Base-by-base conservation (phyloP, 1,140 invertebrate species). In the Musca domestica region DNA sequence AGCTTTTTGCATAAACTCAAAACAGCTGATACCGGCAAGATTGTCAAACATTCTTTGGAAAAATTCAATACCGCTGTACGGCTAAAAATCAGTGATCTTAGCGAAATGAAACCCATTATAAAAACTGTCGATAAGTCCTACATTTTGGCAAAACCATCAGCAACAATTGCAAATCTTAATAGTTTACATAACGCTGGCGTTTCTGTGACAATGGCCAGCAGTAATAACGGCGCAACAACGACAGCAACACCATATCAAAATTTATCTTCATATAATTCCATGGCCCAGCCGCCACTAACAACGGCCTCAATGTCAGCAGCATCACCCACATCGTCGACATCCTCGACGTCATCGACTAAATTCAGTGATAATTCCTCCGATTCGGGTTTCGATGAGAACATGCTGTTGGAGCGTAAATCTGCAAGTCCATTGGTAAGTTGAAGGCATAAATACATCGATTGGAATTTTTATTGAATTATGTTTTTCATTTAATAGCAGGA, bases 351-450 rank as follows among this genome's bases (percentile, higher is more conserved):
- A 54, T 75, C 75, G 64, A 80, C 73, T 66, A 81, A 81, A 47
- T 87, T 86, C 74, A 88, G 85, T 73, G 88, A 88, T 72, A 87
- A 86, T 52, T 88, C 87, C 1, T 88, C 87, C 3, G 88, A 89
- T 75, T 88, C 88, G 0, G 87, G 87, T 2, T 89, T 89, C 71
- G 88, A 89, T 72, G 88, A 88, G 72, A 87, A 86, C 72, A 85
- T 79, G 12, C 34, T 41, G 34, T 71, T 78, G 22, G 80, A 81
- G 9, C 66, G 78, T 66, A 80, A 81, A 69, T 77, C 77, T 4
- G 73, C 76, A 6, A 79, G 79, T 73, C 76, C 76, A 23, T 75
- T 80, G 67, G 71, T 69, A 67, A 67, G 64, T 70, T 52, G 22
- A 54, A 46, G 47, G 6, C 17, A 49, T 63, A n/a, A 34, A 48